Conservation (phyloP, 2,113 vertebrate species). For the Rafetus swinhoei region DNA sequence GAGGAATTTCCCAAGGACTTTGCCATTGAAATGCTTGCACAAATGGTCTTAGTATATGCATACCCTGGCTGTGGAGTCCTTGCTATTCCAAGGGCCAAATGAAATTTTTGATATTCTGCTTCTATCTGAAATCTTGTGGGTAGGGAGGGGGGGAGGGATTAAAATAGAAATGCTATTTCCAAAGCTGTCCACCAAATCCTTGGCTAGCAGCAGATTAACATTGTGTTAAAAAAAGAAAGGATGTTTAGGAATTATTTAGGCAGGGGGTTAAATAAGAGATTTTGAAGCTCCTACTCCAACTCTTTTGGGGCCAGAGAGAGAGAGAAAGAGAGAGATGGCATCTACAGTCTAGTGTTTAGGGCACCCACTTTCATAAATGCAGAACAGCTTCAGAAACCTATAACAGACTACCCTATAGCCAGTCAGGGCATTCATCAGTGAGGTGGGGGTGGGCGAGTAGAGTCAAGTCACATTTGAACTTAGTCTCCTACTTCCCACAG, state of each 20-base stretch:
- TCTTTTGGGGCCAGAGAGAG: neutral
- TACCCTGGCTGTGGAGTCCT: neutral
- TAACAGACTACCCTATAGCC: neutral
- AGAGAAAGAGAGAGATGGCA: neutral
- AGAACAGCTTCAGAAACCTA: neutral
- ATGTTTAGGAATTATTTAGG: neutral
- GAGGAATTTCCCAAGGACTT: slow-evolving; percentile 31
- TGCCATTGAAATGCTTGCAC: neutral
- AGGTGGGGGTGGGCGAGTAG: neutral
- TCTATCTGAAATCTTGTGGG: neutral
- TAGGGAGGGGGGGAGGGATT: neutral
- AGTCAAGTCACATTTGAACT: neutral
- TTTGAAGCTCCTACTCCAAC: neutral
- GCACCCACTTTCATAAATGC: neutral
- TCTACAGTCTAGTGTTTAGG: neutral
- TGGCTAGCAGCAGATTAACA: neutral
- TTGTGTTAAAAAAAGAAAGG: neutral
- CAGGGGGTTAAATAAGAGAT: accelerated
- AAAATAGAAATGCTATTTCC: neutral
- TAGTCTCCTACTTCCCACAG: neutral
- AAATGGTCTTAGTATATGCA: neutral
- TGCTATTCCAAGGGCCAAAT: neutral
- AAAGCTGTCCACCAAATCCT: neutral
- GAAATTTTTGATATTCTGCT: neutral
- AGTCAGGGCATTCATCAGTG: neutral